Evolutionary conservation across 30 jellyfish, hydroid and myxozoan genomes (phyloP), one percentile per base, ranked within the genome.

Genomic region (Clytia hemisphaerica): DNA sequence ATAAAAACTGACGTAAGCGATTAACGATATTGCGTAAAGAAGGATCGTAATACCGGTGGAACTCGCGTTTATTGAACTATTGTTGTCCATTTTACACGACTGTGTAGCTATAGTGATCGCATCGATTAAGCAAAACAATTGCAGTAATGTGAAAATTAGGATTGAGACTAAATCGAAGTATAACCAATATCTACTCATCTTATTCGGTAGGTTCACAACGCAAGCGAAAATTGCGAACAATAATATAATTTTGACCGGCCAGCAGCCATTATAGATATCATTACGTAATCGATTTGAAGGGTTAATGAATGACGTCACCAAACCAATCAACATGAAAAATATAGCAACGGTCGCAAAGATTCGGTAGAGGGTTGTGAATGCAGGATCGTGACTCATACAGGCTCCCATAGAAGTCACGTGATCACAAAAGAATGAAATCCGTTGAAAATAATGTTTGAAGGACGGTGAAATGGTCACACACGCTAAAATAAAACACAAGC

Each of bases 1-100:
- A 64, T 88, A 88, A 58, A 88, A 88, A 37, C 94, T 79, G 48
- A 88, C 78, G 79, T 72, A 70, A 4, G 94, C 93, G 1, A 84
- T 72, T 2, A 72, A 34, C 3, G 97, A 67, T 4, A 67, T 34
- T n/a, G 82, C 58, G 73, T 76, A 88, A 15, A 88, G 72, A 7
- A 78, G 60, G 33, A 72, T 50, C 32, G 94, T 80, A 32, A 88
- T 62, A 10, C 95, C 62, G 40, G 93, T 67, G 58, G 90, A 79
- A 51, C 94, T 75, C 18, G 46, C 49, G 30, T 45, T 80, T 0
- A 83, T 47, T 4, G 82, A 26, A 2, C 33, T 22, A 35, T 65
- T 65, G 15, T 37, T 26, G 12, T 48, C 34, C 7, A 35, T 40
- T 7, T 45, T 65, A 67, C 78, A 65, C 42, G 78, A 31, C 12